Base-by-base conservation (phyloP, 2,888 invertebrate genomes). In the Aproaerema taeniolella region DNA sequence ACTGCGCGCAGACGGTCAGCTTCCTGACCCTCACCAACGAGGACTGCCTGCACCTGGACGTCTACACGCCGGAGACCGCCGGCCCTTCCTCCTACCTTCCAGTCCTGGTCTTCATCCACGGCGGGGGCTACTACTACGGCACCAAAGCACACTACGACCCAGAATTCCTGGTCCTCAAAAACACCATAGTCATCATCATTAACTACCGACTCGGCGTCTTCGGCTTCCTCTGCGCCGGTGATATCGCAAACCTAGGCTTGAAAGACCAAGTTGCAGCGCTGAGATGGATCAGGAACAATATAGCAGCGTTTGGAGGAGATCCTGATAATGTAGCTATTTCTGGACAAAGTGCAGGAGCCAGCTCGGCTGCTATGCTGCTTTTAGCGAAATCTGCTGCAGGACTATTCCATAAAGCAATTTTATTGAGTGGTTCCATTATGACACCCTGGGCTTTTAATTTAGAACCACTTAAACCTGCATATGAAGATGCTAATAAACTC, bases 241-340 rank as follows among this genome's bases (percentile, higher is more conserved):
- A 67, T 11, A 53, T 77, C 1, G 73, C 85, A 0, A 86, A 86
- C 42, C 60, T 85, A 0, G 86, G 85, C 0, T 47, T 86, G 2
- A 76, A 78, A 47, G 86, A 86, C 45, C 86, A 86, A 44, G 63
- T 74, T 5, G 81, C 78, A 4, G 83, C 86, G 6, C 53, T 86
- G 2, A 70, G 65, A 50, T 86, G 86, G 85, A 61, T 86, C n/a
- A 60, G 51, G 25, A 63, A 51, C 17, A 86, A 85, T 39, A 83
- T 85, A 38, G 57, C 61, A 1, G 67, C 70, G 1, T 85, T 86
- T 38, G 81, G 82, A 1, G 86, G 86, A 26, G 85, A 85, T 44
- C 80, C 81, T 0, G 78, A 82, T 8, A 83, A 83, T 39, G 81
- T 86, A 1, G 83, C 81, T 0, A 44, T 86, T 28, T 73, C 71